These are phyloP conservation scores for Crotalus horridus DNA, from an alignment of 2,113 vertebrate species.

Conservation along the genomic window DNA sequence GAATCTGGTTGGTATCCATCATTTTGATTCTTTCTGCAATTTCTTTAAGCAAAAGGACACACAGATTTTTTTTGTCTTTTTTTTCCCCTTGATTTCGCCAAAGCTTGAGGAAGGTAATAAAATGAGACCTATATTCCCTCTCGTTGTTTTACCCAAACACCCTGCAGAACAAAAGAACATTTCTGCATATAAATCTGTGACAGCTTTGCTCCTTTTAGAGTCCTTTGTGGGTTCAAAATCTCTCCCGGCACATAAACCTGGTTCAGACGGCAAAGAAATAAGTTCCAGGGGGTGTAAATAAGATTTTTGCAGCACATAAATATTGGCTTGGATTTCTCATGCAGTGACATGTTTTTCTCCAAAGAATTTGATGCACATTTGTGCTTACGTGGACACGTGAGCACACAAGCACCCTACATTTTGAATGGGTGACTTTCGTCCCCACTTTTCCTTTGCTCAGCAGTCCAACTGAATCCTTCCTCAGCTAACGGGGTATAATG, in stretches of 20 bases:
- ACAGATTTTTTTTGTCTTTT: background rate
- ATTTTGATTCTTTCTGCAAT: background rate
- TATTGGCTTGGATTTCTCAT: background rate
- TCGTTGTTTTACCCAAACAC: background rate
- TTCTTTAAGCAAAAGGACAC: background rate
- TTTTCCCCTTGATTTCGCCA: background rate
- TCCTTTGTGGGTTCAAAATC: background rate
- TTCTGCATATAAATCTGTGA: background rate
- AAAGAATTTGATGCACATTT: background rate
- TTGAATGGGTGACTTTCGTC: conserved; percentile 31
- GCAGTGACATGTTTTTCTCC: background rate
- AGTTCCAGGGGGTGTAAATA: background rate
- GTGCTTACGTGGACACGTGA: too few species aligned
- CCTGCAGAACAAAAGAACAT: background rate
- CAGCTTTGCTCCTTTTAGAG: background rate
- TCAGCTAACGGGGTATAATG: conserved; percentile 53
- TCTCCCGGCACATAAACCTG: background rate
- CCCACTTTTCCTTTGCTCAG: background rate
- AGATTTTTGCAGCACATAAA: background rate
- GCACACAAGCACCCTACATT: background rate
- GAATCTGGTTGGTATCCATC: background rate
- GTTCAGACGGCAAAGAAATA: background rate
- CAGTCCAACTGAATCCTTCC: conserved; percentile 29
- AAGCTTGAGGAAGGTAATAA: background rate
- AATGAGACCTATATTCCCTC: background rate